These are phyloP conservation scores for Sardina pilchardus DNA, from an alignment of 2,113 vertebrate genomes.

Conservation along the genomic window DNA sequence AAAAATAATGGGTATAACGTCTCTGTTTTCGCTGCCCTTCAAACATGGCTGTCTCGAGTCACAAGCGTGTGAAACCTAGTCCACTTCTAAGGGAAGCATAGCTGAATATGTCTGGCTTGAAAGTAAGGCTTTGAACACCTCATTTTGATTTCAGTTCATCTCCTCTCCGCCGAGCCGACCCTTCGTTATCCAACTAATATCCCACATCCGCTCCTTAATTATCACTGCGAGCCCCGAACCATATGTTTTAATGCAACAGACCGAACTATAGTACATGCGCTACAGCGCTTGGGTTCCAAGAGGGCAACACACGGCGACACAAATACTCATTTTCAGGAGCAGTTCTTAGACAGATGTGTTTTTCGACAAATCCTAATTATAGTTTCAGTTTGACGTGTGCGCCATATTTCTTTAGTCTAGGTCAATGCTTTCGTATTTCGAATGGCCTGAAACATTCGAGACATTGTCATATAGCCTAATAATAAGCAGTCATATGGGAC, in stretches of 20 bases:
- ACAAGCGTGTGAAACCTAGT: background rate
- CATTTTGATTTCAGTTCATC: constrained; percentile 55
- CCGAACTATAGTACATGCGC: constrained; percentile 41
- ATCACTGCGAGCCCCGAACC: constrained; percentile 55
- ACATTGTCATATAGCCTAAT: background rate
- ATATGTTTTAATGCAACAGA: constrained; percentile 58
- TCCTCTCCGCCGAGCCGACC: constrained; percentile 44
- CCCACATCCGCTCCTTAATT: constrained; percentile 64
- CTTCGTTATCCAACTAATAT: constrained; percentile 59
- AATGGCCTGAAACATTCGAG: background rate
- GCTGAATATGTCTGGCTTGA: constrained; percentile 1
- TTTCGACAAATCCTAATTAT: background rate
- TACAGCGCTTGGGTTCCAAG: constrained; percentile 3
- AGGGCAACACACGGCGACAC: constrained; percentile 24
- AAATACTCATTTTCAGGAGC: constrained; percentile 28
- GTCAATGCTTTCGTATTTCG: background rate
- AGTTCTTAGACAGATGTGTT: background rate
- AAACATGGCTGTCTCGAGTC: constrained; percentile 17
- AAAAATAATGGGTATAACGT: constrained; percentile 1
- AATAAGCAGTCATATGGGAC: background rate
- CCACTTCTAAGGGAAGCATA: background rate
- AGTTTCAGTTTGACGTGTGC: background rate
- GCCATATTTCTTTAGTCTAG: background rate
- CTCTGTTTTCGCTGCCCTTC: background rate
- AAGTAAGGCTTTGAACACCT: constrained; percentile 47